These are phyloP conservation scores for Stramonita haemastoma DNA, from an alignment of 2,888 invertebrate species.

Conservation along the genomic window DNA sequence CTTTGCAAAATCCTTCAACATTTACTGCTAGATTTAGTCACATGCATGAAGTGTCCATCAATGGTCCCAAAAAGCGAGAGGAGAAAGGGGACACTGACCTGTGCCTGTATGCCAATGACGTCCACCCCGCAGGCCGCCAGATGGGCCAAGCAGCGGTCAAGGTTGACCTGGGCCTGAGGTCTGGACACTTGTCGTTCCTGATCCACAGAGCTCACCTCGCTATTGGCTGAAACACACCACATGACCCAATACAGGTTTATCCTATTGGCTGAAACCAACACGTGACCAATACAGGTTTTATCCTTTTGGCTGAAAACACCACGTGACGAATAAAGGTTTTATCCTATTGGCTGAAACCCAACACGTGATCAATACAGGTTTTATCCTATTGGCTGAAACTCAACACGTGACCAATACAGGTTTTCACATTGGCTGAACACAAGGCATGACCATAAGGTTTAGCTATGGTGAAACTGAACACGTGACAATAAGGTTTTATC, in stretches of 20 bases:
- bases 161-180: conserved; percentile 49
- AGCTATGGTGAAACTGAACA: neutral
- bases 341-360: neutral
- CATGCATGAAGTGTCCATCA: no score
- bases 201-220: conserved; percentile 29
- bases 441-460: no score
- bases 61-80: no score
- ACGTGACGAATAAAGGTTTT: neutral
- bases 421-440: neutral
- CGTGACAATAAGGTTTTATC: neutral
- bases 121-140: conserved; percentile 58
- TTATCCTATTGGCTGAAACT: no score
- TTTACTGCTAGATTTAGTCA: no score
- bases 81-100: conserved; percentile 48
- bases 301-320: neutral
- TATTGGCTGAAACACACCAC: conserved; percentile 34
- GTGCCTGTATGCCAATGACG: conserved; percentile 56
- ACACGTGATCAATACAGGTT: no score
- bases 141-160: conserved; percentile 58
- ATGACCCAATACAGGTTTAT: neutral
- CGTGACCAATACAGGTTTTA: neutral
- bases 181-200: conserved; percentile 29
- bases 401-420: neutral
- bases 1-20: no score
- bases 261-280: neutral